Evolutionary conservation across 1,140 invertebrate species (phyloP).

Genomic region (Cotesia chilonis): DNA sequence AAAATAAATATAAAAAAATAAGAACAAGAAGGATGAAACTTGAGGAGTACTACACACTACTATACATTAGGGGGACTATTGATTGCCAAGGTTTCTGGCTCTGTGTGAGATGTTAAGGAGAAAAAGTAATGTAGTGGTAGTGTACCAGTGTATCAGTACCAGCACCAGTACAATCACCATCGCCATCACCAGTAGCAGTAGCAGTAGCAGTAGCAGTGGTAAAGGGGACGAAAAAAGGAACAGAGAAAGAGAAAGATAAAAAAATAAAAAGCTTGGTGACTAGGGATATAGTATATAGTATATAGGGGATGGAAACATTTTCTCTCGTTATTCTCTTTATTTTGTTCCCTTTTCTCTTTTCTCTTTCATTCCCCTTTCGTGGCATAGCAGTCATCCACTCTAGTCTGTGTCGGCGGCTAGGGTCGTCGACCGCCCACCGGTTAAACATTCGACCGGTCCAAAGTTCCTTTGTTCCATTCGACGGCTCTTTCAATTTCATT

Average conservation of each 20-base stretch:
- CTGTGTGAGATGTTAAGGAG: conserved; percentile 13
- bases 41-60: neutral
- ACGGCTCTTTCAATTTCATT: conserved; percentile 19
- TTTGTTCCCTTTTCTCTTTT: neutral
- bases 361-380: conserved; percentile 15
- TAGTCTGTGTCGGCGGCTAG: conserved; percentile 14
- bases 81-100: conserved; percentile 35
- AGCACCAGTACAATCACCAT: neutral
- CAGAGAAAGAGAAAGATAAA: no score
- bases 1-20: neutral
- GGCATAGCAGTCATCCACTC: conserved; percentile 27
- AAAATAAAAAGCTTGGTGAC: neutral
- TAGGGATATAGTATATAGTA: neutral
- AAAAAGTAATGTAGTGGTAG: neutral
- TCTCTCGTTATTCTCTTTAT: conserved; percentile 4
- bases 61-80: conserved; percentile 11
- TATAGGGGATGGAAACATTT: conserved; percentile 24
- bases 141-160: neutral
- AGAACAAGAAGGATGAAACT: conserved; percentile 28
- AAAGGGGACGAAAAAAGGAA: conserved; percentile 19
- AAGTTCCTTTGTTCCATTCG: conserved; percentile 22
- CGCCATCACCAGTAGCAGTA: neutral
- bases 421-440: conserved; percentile 21
- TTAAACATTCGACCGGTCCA: conserved; percentile 18
- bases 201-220: neutral